A percentile compares a stretch with the other conserved stretches of the same genome.
Conservation (phyloP, 2,888 invertebrate species). For the Drosophila maculinotata region DNA sequence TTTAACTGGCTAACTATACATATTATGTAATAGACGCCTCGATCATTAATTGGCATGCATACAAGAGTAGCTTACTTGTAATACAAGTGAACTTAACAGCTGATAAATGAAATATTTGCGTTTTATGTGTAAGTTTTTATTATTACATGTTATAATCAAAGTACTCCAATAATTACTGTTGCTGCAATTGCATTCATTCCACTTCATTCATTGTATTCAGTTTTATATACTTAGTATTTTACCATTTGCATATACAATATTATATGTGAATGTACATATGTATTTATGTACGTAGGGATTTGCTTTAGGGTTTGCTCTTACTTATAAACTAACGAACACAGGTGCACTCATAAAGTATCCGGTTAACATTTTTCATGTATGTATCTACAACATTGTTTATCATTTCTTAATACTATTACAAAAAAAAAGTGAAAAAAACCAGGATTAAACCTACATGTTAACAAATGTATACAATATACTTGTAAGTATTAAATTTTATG, state of each 20-base stretch:
- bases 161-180: constrained; percentile 43
- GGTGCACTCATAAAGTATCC: constrained; percentile 80
- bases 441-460: constrained; percentile 36
- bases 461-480: constrained; percentile 42
- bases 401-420: constrained; percentile 39
- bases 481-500: constrained; percentile 15
- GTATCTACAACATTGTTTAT: constrained; percentile 46
- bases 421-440: constrained; percentile 36
- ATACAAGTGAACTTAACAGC: constrained; percentile 13
- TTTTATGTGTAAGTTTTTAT: constrained; percentile 75
- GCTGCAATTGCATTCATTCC: constrained; percentile 45
- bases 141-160: constrained; percentile 54
- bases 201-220: constrained; percentile 37
- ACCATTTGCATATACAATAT: constrained; percentile 6
- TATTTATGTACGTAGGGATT: constrained; percentile 17
- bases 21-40: constrained; percentile 4
- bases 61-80: constrained; percentile 10
- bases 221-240: background rate
- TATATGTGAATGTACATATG: constrained; percentile 7
- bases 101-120: constrained; percentile 65
- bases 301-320: constrained; percentile 45
- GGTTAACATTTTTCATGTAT: constrained; percentile 64
- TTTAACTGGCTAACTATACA: constrained; percentile 4
- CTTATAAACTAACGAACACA: constrained; percentile 79
- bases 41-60: constrained; percentile 15